Evolutionary conservation across 2,113 vertebrate species (phyloP).

Genomic region (Ictidomys tridecemlineatus): DNA sequence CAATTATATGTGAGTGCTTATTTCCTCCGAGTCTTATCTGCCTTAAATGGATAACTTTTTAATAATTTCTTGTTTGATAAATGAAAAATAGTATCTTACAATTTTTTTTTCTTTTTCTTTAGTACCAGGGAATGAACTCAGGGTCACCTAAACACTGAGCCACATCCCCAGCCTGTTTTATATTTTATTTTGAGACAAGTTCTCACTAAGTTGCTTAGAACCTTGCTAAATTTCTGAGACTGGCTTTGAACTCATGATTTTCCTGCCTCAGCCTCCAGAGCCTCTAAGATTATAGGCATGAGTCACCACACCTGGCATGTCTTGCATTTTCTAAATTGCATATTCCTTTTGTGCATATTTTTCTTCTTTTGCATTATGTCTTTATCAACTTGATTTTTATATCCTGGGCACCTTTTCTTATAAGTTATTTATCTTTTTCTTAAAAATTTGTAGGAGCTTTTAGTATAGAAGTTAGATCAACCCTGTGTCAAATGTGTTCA

Average conservation of each 20-base stretch:
- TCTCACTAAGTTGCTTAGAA: too few relatives aligned
- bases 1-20: neutral
- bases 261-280: too few relatives aligned
- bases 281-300: too few relatives aligned
- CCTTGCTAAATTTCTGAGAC: too few relatives aligned
- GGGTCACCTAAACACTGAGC: too few relatives aligned
- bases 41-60: neutral
- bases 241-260: too few relatives aligned
- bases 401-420: neutral
- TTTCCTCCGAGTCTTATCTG: neutral
- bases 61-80: neutral
- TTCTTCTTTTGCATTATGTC: neutral
- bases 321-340: neutral
- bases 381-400: constrained; percentile 12
- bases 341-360: neutral
- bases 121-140: too few relatives aligned
- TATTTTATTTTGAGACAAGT: too few relatives aligned
- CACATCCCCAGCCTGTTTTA: too few relatives aligned
- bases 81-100: neutral
- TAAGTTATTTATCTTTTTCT: neutral
- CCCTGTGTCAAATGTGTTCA: neutral
- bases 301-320: too few relatives aligned
- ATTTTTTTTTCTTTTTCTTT: neutral
- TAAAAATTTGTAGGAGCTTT: neutral
- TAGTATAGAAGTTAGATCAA: neutral